Conservation (phyloP, 2,888 invertebrate genomes). For the Dryocosmus kuriphilus region DNA sequence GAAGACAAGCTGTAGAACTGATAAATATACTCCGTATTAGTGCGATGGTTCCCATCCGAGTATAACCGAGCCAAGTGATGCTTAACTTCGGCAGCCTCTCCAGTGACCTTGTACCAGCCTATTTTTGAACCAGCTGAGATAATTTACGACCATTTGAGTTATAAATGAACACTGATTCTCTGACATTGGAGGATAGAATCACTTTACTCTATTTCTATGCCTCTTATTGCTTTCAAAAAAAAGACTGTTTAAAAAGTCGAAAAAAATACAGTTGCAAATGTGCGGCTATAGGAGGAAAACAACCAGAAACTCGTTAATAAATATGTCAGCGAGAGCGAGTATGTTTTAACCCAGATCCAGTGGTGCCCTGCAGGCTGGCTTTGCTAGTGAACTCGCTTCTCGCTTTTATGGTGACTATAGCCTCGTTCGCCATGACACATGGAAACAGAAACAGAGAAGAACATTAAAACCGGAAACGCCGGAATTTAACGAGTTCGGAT, state of each 20-base stretch:
- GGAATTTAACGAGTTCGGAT: slow-evolving; percentile 32
- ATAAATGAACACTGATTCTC: neutral
- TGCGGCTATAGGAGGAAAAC: slow-evolving; percentile 1
- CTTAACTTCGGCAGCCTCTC: too few relatives aligned
- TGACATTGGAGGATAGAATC: neutral
- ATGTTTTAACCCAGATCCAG: slow-evolving; percentile 60
- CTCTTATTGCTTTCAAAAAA: neutral
- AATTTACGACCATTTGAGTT: slow-evolving; percentile 1
- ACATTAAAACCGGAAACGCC: slow-evolving; percentile 55
- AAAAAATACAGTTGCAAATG: neutral
- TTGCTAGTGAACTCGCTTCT: slow-evolving; percentile 31
- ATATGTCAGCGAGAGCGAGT: slow-evolving; percentile 30
- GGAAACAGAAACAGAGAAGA: slow-evolving; percentile 52
- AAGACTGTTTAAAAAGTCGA: neutral
- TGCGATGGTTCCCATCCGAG: too few relatives aligned
- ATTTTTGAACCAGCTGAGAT: neutral
- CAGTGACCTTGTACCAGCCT: neutral
- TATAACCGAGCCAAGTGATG: too few relatives aligned
- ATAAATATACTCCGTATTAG: too few relatives aligned
- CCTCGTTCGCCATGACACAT: slow-evolving; percentile 62
- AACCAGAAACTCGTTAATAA: slow-evolving; percentile 30
- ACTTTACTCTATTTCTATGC: neutral
- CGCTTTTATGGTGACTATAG: slow-evolving; percentile 53
- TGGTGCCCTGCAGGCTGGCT: slow-evolving; percentile 27
- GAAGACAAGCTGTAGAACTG: too few relatives aligned